Conservation (phyloP, 1,140 invertebrate species). For the Orchestia grillus region DNA sequence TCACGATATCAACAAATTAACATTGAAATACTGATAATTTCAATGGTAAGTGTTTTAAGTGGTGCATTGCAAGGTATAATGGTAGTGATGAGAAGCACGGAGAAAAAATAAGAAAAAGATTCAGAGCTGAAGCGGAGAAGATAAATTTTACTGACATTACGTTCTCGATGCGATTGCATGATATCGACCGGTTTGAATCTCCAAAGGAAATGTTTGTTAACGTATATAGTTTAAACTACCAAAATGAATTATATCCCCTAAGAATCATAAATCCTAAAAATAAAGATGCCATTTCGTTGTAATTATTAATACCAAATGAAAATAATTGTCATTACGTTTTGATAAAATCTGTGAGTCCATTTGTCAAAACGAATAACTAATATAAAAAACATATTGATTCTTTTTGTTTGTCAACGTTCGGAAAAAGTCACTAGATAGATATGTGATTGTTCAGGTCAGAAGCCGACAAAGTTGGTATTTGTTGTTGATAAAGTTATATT, state of each 20-base stretch:
- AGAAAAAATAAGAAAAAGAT: not conserved
- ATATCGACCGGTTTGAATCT: not conserved
- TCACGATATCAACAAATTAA: not conserved
- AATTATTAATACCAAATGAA: too few relatives aligned
- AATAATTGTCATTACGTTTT: conserved; percentile 15
- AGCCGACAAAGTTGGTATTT: not conserved
- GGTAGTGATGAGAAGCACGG: not conserved
- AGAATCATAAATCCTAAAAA: not conserved
- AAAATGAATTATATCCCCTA: not conserved
- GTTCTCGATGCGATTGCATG: not conserved
- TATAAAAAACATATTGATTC: not conserved
- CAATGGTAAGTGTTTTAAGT: not conserved
- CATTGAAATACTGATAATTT: not conserved
- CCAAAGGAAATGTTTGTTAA: not conserved
- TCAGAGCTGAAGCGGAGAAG: not conserved
- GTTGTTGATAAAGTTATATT: not conserved
- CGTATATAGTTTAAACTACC: not conserved
- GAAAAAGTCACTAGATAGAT: not conserved
- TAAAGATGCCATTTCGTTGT: too few relatives aligned
- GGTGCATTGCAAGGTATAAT: not conserved
- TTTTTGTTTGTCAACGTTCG: not conserved
- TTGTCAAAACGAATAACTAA: not conserved
- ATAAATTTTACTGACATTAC: not conserved
- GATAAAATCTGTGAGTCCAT: not conserved
- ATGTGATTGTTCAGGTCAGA: not conserved